phyloP scores from a whole-genome alignment of 2,113 vertebrate genomes.

The Beaufortia kweichowensis region DNA sequence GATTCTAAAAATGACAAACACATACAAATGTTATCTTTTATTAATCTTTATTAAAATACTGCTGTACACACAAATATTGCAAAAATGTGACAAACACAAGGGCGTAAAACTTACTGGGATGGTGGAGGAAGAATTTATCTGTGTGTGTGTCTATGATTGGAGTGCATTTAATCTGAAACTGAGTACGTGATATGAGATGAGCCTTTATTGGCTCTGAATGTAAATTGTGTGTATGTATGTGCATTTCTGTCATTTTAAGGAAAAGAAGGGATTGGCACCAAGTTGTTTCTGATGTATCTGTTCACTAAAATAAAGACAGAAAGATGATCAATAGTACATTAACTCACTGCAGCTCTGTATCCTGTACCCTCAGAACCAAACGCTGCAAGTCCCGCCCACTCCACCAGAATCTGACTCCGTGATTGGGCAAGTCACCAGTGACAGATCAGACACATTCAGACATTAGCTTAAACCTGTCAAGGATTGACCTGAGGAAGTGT shows the following conservation, averaged over 20 bases:
- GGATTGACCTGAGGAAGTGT: slow-evolving; percentile 74
- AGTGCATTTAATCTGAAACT: slow-evolving; percentile 61
- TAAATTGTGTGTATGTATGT: slow-evolving; percentile 26
- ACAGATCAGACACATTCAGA: slow-evolving; percentile 77
- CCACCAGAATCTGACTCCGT: slow-evolving; percentile 59
- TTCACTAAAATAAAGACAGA: slow-evolving; percentile 55
- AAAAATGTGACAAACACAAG: slow-evolving; percentile 79
- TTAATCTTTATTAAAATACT: slow-evolving; percentile 99
- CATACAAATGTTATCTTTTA: slow-evolving; percentile 72
- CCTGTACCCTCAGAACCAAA: slow-evolving; percentile 35
- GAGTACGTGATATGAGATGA: slow-evolving; percentile 62
- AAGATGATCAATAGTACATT: slow-evolving; percentile 60
- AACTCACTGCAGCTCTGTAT: slow-evolving; percentile 41
- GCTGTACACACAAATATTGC: slow-evolving; percentile 98
- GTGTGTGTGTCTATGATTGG: slow-evolving; percentile 57
- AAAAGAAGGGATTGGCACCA: slow-evolving; percentile 68
- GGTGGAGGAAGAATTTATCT: slow-evolving; percentile 62
- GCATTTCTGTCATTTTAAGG: slow-evolving; percentile 47
- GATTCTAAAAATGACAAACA: slow-evolving; percentile 9
- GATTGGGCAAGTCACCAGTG: slow-evolving; percentile 67
- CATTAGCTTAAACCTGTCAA: slow-evolving; percentile 68
- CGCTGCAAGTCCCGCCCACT: slow-evolving; percentile 53
- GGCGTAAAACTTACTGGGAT: slow-evolving; percentile 74
- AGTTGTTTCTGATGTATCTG: slow-evolving; percentile 67
- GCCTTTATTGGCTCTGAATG: slow-evolving; percentile 47